A percentile compares a stretch with the other conserved stretches of the same genome.
phyloP scores from a whole-genome alignment of 2,888 invertebrate genomes.

The Euzophera pinguis region DNA sequence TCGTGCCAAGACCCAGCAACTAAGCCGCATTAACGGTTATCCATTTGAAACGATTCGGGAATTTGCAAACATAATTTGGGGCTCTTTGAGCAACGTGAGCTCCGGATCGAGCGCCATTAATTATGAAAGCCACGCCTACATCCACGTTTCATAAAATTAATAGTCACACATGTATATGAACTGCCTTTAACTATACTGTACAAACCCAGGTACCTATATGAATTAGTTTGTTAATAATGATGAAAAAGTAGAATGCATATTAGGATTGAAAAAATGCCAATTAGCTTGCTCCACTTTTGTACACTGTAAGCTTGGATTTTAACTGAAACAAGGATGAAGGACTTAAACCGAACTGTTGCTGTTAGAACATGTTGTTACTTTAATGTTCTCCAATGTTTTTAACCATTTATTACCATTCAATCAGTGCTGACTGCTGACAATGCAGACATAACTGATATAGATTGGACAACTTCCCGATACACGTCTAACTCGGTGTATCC shows the following conservation, averaged over 20 bases:
- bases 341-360: no score
- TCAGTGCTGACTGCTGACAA: not conserved
- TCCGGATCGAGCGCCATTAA: slow-evolving; percentile 8
- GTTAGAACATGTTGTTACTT: no score
- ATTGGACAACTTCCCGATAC: not conserved
- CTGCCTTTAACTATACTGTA: not conserved
- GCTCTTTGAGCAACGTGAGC: slow-evolving; percentile 9
- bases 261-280: no score
- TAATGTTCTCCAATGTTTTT: not conserved
- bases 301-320: no score
- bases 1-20: slow-evolving; percentile 46
- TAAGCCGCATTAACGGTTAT: slow-evolving; percentile 23
- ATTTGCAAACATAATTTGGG: slow-evolving; percentile 23
- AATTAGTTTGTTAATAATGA: no score
- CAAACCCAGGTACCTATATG: not conserved
- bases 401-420: not conserved
- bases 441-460: not conserved
- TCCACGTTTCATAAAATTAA: not conserved
- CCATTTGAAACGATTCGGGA: slow-evolving; percentile 25
- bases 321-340: no score
- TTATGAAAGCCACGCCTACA: slow-evolving; percentile 1
- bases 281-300: no score
- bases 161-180: not conserved
- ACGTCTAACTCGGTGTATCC: not conserved
- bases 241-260: no score